These are phyloP conservation scores for Pseudomyrmex flavicornis DNA, from an alignment of 1,140 invertebrate genomes.

Conservation along the genomic window DNA sequence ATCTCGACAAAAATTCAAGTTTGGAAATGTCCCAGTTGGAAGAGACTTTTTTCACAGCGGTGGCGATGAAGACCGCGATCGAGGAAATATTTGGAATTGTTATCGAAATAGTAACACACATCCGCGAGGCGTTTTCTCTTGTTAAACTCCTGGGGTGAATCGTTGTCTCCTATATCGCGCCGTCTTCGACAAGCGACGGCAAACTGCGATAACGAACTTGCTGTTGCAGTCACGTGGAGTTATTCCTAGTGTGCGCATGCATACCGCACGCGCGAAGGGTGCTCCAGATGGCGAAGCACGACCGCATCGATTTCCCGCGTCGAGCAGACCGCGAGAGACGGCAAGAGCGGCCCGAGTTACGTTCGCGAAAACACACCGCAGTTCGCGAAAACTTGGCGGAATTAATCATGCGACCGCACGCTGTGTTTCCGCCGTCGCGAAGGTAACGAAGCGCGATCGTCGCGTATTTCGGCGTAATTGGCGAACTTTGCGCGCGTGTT, in stretches of 20 bases:
- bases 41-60: too few species aligned
- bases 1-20: too few species aligned
- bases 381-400: constrained; percentile 51
- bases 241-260: constrained; percentile 33
- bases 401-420: constrained; percentile 57
- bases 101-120: too few species aligned
- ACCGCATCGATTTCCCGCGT: constrained; percentile 59
- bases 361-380: constrained; percentile 57
- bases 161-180: background rate
- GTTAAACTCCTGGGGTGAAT: background rate
- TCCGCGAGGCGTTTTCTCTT: background rate
- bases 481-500: constrained; percentile 18
- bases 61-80: background rate
- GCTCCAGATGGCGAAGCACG: constrained; percentile 52
- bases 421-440: constrained; percentile 42
- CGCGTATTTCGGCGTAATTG: constrained; percentile 51
- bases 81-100: background rate
- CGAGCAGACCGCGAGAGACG: constrained; percentile 43
- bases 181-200: constrained; percentile 5
- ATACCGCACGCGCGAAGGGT: constrained; percentile 12
- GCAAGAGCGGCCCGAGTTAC: constrained; percentile 52
- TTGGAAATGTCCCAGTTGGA: too few species aligned
- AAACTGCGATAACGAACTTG: constrained; percentile 27
- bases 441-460: constrained; percentile 46
- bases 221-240: constrained; percentile 8